These are phyloP conservation scores for Hydropotes inermis DNA, from an alignment of 2,113 vertebrate genomes.

Conservation along the genomic window DNA sequence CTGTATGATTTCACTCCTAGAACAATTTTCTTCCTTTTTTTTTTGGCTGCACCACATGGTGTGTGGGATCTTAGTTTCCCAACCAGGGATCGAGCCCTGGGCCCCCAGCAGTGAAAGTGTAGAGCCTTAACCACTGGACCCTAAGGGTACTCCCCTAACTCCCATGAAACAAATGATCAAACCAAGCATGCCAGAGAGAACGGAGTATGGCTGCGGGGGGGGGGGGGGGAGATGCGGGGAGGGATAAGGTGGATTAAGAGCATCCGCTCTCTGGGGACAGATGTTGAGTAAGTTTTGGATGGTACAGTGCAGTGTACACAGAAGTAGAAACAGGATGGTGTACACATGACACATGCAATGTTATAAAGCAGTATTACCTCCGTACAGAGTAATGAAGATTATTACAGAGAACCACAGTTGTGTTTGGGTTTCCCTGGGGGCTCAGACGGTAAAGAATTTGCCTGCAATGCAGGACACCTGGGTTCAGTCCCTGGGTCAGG, in stretches of 20 bases:
- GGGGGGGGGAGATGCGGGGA: too few relatives aligned
- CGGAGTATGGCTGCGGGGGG: accelerated
- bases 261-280: background rate
- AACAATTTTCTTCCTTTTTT: background rate
- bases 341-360: background rate
- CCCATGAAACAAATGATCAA: background rate
- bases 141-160: background rate
- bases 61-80: background rate
- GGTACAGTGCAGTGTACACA: too few relatives aligned
- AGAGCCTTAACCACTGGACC: background rate
- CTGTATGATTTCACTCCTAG: background rate
- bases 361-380: background rate
- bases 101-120: background rate
- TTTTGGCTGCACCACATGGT: background rate
- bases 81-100: background rate
- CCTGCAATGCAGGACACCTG: background rate
- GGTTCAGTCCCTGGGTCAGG: background rate
- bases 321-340: background rate
- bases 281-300: background rate
- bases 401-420: background rate
- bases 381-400: background rate
- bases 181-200: background rate
- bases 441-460: background rate
- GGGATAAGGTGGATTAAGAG: background rate
- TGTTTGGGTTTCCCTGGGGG: background rate